These are phyloP conservation scores for Brachionus rotundiformis DNA, from an alignment of 1,140 invertebrate species.

Conservation along the genomic window DNA sequence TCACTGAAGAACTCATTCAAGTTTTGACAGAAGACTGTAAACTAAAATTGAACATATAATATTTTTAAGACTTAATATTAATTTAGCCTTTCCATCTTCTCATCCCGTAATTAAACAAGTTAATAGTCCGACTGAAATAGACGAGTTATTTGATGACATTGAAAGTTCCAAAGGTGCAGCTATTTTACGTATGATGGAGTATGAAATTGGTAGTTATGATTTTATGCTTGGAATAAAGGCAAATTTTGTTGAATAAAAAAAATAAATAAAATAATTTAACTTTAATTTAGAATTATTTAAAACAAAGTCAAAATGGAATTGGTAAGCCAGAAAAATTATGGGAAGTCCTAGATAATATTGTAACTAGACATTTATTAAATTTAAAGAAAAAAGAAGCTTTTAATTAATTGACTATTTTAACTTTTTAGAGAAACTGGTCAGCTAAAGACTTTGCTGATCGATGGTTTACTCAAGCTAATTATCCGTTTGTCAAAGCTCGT, in stretches of 20 bases:
- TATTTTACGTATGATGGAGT: constrained; percentile 48
- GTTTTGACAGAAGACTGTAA: constrained; percentile 39
- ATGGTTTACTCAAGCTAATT: constrained; percentile 46
- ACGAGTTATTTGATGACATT: constrained; percentile 46
- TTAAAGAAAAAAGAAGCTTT: background rate
- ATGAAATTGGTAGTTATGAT: constrained; percentile 34
- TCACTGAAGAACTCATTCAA: constrained; percentile 30
- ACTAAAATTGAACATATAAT: too few relatives aligned
- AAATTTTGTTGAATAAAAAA: background rate
- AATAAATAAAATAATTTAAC: too few relatives aligned
- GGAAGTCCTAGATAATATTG: constrained; percentile 22
- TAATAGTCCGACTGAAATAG: constrained; percentile 23
- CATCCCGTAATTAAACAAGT: constrained; percentile 48
- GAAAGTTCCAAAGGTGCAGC: constrained; percentile 47
- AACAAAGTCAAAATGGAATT: constrained; percentile 42
- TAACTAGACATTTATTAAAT: background rate
- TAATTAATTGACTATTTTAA: background rate
- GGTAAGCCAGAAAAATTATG: constrained; percentile 16
- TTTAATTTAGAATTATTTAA: constrained; percentile 42
- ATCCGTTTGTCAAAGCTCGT: constrained; percentile 10
- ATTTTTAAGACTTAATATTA: too few relatives aligned
- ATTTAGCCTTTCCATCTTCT: constrained; percentile 49
- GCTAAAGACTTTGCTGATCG: constrained; percentile 22
- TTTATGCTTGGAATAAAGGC: constrained; percentile 33
- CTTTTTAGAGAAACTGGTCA: constrained; percentile 32